Evolutionary conservation across 1,140 invertebrate genomes (phyloP).

Genomic region (Diachasma alloeum): DNA sequence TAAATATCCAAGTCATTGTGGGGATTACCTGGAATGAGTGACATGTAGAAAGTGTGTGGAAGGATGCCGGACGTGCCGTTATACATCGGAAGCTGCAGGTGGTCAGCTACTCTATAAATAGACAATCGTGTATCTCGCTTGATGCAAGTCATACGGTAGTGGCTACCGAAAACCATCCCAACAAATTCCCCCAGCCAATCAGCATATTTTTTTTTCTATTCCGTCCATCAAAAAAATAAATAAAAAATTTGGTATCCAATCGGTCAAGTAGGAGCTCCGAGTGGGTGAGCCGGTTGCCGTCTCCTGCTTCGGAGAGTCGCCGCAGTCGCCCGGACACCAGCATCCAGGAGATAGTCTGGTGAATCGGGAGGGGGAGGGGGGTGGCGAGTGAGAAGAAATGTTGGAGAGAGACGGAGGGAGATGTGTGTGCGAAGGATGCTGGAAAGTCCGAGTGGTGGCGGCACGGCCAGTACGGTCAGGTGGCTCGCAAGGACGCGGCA

Average conservation of each 20-base stretch:
- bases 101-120: constrained; percentile 29
- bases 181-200: not conserved
- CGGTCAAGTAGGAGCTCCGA: constrained; percentile 45
- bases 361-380: not conserved
- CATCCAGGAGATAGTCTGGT: constrained; percentile 14
- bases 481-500: constrained; percentile 66
- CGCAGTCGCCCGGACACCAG: not conserved
- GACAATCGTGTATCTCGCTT: not conserved
- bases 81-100: constrained; percentile 28
- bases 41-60: constrained; percentile 14
- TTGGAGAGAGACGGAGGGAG: not conserved
- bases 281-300: constrained; percentile 40
- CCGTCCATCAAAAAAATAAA: not conserved
- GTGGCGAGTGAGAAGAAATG: not conserved
- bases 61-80: constrained; percentile 21
- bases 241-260: constrained; percentile 32
- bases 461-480: constrained; percentile 63
- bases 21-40: not conserved
- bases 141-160: not conserved
- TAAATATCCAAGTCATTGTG: not conserved
- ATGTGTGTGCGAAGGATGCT: constrained; percentile 46
- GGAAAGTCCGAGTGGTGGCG: constrained; percentile 59
- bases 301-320: not conserved
- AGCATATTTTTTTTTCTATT: not conserved
- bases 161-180: not conserved